Evolutionary conservation across 2,797 vertebrate genomes (phyloP), one percentile per base, ranked within the genome.

Genomic region (Nannoperca australis): DNA sequence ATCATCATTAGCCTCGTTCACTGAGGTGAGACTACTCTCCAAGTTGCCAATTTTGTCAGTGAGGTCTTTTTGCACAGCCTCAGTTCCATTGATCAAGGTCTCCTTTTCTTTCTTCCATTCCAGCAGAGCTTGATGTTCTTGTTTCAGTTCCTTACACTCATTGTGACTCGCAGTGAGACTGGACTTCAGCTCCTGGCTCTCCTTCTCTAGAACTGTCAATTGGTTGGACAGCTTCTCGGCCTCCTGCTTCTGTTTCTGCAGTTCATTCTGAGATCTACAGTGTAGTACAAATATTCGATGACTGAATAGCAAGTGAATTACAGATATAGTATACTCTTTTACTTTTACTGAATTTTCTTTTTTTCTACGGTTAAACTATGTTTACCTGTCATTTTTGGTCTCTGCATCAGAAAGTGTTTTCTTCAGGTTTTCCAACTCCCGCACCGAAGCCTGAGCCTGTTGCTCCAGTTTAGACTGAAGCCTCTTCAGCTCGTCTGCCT

Each of bases 101-200:
- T 96, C 95, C 0, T 94, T 96, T 91, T 97, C 95, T 22, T 83
- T 94, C 90, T 96, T 98, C 96, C 96, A 96, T 5, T 85, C 90
- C 78, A 94, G 93, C 84, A 98, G 94, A 75, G 82, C 78, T 80
- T 85, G 80, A 80, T 93, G 86, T 68, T 97, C 93, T 78, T 88
- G 93, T 73, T 90, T 95, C 78, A 96, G 27, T 45, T 94, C 90
- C 47, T 94, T 93, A 81, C 83, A 94, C 87, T 97, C 96, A 32
- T 69, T 95, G 85, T 94, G 95, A 60, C 94, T 95, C 5, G 56
- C 69, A 54, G 71, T 84, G 40, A 96, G 87, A 3, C 81, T 87
- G 17, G 83, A 90, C 72, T 93, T 92, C 69, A 97, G 82, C 70
- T 93, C 87, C 76, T 94, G 87, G 3, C 59, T 91, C 79, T 97